Percentiles rank a stretch among this genome's conserved stretches.
phyloP scores from a whole-genome alignment of 2,113 vertebrate species.

The Cavia aperea region DNA sequence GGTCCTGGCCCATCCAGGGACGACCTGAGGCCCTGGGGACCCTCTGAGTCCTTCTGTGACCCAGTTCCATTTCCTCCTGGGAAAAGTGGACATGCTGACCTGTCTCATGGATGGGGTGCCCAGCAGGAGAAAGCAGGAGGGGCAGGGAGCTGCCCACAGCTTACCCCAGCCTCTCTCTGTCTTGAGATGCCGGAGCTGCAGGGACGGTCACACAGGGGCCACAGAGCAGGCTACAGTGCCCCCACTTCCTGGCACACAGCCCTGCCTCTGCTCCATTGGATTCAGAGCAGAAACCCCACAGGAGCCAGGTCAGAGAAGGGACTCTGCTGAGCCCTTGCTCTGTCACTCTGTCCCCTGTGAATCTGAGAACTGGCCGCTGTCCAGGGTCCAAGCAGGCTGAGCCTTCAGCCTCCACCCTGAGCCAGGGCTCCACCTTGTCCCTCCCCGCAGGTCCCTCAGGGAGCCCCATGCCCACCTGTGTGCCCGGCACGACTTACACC shows the following conservation, averaged over 20 bases:
- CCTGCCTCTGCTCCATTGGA: too few species aligned
- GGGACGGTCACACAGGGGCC: not conserved
- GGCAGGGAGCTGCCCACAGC: not conserved
- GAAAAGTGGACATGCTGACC: too few species aligned
- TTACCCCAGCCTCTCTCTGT: not conserved
- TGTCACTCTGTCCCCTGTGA: too few species aligned
- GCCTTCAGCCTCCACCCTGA: not conserved
- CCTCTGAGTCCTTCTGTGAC: fast-evolving
- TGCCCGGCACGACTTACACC: not conserved
- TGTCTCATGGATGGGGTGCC: not conserved
- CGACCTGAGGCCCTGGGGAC: too few species aligned
- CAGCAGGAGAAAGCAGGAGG: not conserved
- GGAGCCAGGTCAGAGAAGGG: not conserved
- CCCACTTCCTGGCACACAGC: not conserved
- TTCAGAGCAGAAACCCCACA: not conserved
- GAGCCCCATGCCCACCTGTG: not conserved
- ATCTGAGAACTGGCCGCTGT: not conserved
- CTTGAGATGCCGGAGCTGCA: fast-evolving
- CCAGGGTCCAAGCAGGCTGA: not conserved
- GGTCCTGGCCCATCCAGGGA: too few species aligned
- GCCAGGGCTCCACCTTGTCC: fast-evolving
- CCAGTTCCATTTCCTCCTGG: not conserved
- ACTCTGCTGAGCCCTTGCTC: not conserved
- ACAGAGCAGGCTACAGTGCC: not conserved
- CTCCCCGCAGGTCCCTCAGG: fast-evolving